These are phyloP conservation scores for Xylocampa areola DNA, from an alignment of 2,888 invertebrate species.

Conservation along the genomic window DNA sequence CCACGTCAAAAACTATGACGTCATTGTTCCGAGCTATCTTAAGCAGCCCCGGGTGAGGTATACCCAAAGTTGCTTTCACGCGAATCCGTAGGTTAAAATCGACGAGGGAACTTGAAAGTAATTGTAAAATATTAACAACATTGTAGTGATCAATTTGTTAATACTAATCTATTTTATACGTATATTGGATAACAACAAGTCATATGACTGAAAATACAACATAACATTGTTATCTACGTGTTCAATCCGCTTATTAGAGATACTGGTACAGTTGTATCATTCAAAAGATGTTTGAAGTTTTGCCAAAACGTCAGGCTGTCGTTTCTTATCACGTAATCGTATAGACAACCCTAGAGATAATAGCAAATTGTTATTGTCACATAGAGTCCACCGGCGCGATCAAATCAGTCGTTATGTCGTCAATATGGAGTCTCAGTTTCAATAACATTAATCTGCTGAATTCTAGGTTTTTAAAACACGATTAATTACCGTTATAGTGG, in stretches of 20 bases:
- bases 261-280: background rate
- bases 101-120: too few species aligned
- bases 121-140: too few species aligned
- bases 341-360: constrained; percentile 26
- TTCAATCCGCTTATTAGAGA: constrained; percentile 7
- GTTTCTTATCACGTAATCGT: background rate
- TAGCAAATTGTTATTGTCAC: constrained; percentile 10
- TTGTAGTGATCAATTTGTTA: too few species aligned
- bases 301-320: background rate
- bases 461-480: background rate
- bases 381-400: constrained; percentile 15
- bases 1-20: background rate
- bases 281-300: background rate
- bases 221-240: too few species aligned
- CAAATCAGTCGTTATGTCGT: constrained; percentile 32
- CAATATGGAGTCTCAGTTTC: background rate
- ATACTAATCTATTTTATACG: too few species aligned
- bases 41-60: constrained; percentile 1
- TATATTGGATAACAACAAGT: too few species aligned
- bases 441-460: background rate
- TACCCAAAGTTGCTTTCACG: background rate
- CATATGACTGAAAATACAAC: too few species aligned
- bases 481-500: background rate
- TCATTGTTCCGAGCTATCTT: background rate
- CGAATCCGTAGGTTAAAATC: too few species aligned